Base-by-base conservation (phyloP, 2,888 invertebrate species). In the Drosophila bunnanda region DNA sequence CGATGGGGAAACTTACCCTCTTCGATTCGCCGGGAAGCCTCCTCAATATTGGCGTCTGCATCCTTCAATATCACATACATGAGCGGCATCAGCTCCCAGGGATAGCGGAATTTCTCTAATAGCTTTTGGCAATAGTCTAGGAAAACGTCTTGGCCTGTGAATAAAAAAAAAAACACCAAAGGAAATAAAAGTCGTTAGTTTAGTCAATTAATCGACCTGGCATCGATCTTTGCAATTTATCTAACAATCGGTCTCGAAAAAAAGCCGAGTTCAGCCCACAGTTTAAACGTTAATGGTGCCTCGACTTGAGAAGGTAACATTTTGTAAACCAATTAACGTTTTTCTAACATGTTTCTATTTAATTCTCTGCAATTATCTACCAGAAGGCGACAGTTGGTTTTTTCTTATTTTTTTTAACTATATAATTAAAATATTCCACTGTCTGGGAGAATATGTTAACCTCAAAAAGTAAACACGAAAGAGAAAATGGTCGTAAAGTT, bases 41-140 rank as follows among this genome's bases (percentile, higher is more conserved):
- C 96, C 83, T 96, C 96, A 60, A 96, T 93, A 92, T 96, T 95
- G 43, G 95, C 95, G 70, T 94, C 94, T 53, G 96, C 95, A 86
- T 96, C 95, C 91, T 96, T 96, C 71, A 96, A 94, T 92, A 96
- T 96, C 89, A 95, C 95, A 92, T 96, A 95, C 93, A 96, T 95
- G 41, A 96, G 92, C 22, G 96, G 96, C 94, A 96, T 95, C 94
- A 96, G 95, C 91, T 96, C 96, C 95, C 95, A 96, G 6, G 96
- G 95, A 91, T 96, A 96, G 90, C 95, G 94, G 93, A 96, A 96
- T 92, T 95, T 95, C 90, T 96, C 95, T 91, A 95, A 93, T 65
- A 96, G 93, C 90, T 95, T 96, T 86, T 95, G 94, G 90, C 96
- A 96, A 92, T 95, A 95, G 88, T 96, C 95, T 90, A 96, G 93